Base-by-base conservation (phyloP, 2,797 vertebrate genomes). In the Austrolebias charrua region DNA sequence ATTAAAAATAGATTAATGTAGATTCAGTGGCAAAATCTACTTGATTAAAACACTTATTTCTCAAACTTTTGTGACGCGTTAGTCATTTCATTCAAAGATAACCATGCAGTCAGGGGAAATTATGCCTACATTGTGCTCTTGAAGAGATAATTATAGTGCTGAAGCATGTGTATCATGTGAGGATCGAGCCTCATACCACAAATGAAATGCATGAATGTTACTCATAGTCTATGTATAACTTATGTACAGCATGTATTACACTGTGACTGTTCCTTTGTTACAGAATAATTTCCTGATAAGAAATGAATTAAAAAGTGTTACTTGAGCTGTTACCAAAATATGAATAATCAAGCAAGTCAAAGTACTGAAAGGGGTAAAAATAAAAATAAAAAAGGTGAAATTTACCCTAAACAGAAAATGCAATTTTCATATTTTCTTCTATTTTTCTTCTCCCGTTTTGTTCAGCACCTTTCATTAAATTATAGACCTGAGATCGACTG, bases 21-120 rank as follows among this genome's bases (percentile, higher is more conserved):
- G n/a, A 55, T 71, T 15, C 48, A 54, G 54, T 55, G 65, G 42
- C 33, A 5, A 10, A 63, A 44, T 58, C 69, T 54, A 43, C 76
- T 62, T 33, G 29, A 24, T 47, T 52, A 13, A 74, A 81, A 47
- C 33, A 46, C 54, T 65, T 69, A 71, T 82, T 86, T 78, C 70
- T 75, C 42, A 81, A 88, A 90, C 75, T 87, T 87, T 52, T 60
- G 53, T 85, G 85, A 90, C 50, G 75, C 83, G 84, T 86, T 88
- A 85, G 81, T 89, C 84, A 80, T 56, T 76, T 66, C 72, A 69
- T 73, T 82, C 80, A 66, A 50, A 70, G 79, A 84, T 90, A 91
- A 90, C 90, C 89, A 82, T 73, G 71, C 79, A 86, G 82, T 89
- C 86, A 89, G 80, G 82, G 86, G 88, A 91, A 90, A 92, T 91